Evolutionary conservation across 1,140 invertebrate species (phyloP), one percentile per base, ranked within the genome.

Genomic region (Bombus soroeensis): DNA sequence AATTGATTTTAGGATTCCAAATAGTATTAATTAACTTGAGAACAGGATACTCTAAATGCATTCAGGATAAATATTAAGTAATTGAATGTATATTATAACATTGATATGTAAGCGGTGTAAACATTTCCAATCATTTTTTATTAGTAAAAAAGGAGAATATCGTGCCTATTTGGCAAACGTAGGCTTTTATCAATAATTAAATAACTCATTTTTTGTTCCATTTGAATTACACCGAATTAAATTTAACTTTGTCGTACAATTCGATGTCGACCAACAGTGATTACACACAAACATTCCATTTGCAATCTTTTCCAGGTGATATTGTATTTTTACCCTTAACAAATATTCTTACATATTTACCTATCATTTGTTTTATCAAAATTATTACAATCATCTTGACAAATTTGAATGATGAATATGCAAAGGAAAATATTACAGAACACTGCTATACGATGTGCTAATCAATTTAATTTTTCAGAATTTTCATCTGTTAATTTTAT

Each of bases 381-480:
- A 64, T 25, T 32, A n/a, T 53, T 18, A 4, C 47, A 32, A 75
- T 77, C 28, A 15, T 15, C 18, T 41, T 41, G 59, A n/a, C 4
- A 68, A 68, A 68, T 34, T 34, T 25, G 0, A 64, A 37, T 32
- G n/a, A 41, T 2, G 34, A 15, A 10, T 28, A 64, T 25, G 10
- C 9, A 53, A 10, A 32, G 25, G 8, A 53, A 32, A n/a, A n/a
- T 41, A 66, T 18, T 66, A 66, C 64, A 71, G 0, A 28, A 73
- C 66, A 82, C 47, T 86, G 37, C 74, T 80, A 74, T 78, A 82
- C 88, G 74, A 90, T 90, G 89, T 90, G 87, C 89, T 90, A 90
- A 91, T 88, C 77, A 87, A 84, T 91, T 91, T 91, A 71, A 91
- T 86, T 91, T 91, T 91, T 91, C 90, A 91, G 89, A 90, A 88